phyloP scores from a whole-genome alignment of 2,113 vertebrate species.

The Macrotis lagotis region DNA sequence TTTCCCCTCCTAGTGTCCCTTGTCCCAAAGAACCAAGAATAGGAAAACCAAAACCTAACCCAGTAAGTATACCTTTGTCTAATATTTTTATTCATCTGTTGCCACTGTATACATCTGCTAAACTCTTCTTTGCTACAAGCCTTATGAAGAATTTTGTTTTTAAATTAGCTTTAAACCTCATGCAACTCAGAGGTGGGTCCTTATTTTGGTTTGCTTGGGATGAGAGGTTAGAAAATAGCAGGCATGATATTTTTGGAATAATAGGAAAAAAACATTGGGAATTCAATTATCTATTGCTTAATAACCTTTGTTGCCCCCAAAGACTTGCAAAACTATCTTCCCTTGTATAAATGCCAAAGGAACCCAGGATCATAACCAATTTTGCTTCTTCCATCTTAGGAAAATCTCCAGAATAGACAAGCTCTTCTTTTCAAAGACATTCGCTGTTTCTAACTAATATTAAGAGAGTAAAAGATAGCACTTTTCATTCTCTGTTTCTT shows the following conservation, averaged over 20 bases:
- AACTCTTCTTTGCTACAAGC: background rate
- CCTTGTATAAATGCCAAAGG: background rate
- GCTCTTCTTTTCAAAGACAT: background rate
- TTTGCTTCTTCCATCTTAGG: conserved; percentile 16
- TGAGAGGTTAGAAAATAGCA: background rate
- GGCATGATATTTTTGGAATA: background rate
- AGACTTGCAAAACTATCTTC: background rate
- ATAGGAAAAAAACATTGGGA: background rate
- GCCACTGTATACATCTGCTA: background rate
- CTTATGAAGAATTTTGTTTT: background rate
- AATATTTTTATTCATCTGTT: background rate
- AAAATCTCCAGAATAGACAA: conserved; percentile 4
- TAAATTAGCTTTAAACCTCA: background rate
- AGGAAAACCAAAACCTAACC: background rate
- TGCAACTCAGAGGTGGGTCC: background rate
- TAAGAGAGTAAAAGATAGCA: conserved; percentile 2
- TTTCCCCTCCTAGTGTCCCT: background rate
- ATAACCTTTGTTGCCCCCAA: background rate
- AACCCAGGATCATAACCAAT: conserved; percentile 15
- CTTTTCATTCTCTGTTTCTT: conserved; percentile 24
- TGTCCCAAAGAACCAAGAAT: background rate
- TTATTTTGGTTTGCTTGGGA: background rate
- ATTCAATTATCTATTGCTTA: background rate
- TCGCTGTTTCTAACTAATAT: background rate
- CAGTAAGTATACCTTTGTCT: background rate